Evolutionary conservation across 2,888 invertebrate species (phyloP).

Genomic region (Julus scanicus): DNA sequence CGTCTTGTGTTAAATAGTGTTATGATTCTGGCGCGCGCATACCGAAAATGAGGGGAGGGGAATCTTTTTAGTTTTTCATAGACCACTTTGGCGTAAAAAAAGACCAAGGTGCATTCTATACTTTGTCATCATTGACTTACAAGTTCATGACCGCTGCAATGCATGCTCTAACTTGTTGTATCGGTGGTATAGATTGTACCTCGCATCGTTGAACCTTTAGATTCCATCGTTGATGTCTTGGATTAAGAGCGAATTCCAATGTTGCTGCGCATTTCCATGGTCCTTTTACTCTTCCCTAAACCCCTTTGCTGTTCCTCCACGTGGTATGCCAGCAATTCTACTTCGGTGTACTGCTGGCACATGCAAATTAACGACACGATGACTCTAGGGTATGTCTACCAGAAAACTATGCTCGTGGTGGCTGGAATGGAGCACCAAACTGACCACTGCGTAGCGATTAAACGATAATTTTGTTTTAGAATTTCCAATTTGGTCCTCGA

Average conservation of each 20-base stretch:
- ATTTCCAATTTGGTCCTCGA: neutral
- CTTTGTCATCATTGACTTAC: too few species aligned
- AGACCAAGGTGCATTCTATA: too few species aligned
- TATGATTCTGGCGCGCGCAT: too few species aligned
- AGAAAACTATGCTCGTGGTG: neutral
- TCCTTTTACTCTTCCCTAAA: neutral
- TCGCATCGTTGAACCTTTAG: neutral
- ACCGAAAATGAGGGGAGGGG: too few species aligned
- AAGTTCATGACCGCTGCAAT: too few species aligned
- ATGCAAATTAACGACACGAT: neutral
- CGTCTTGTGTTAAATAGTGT: too few species aligned
- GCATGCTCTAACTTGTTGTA: too few species aligned
- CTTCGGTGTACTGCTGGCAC: neutral
- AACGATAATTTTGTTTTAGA: conserved; percentile 2
- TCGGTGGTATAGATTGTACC: too few species aligned
- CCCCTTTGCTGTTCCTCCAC: neutral
- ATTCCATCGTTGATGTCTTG: neutral
- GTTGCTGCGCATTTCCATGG: neutral
- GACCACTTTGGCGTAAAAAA: too few species aligned
- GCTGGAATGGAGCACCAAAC: neutral
- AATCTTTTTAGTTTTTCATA: too few species aligned
- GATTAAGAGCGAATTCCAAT: neutral
- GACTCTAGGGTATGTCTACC: neutral
- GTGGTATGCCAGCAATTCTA: neutral
- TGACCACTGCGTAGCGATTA: neutral